phyloP scores from a whole-genome alignment of 2,113 vertebrate genomes.

The Neodon shergylaensis region DNA sequence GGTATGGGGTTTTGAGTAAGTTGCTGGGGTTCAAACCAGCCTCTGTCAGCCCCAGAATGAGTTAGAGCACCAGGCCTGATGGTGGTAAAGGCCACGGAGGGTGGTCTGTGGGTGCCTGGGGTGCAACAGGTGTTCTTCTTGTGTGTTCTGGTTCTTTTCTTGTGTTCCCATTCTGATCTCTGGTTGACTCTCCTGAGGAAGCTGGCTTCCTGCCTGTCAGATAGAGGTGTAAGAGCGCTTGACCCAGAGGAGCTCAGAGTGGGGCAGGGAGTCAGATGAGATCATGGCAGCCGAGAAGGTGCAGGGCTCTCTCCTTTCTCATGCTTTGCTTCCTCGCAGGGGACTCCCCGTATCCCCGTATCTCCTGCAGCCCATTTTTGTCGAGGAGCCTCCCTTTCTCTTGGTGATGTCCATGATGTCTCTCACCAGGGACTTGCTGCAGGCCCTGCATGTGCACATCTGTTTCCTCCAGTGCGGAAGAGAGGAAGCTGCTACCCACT shows the following conservation, averaged over 20 bases:
- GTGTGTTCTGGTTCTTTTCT: fast-evolving
- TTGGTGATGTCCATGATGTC: too few species aligned
- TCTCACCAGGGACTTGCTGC: neutral
- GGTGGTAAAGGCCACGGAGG: neutral
- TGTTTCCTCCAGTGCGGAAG: neutral
- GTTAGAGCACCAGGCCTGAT: neutral
- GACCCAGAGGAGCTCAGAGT: neutral
- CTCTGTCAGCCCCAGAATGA: neutral
- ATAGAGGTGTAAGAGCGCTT: neutral
- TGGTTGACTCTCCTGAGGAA: neutral
- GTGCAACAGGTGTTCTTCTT: fast-evolving
- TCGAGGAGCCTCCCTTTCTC: neutral
- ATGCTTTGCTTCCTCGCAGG: neutral
- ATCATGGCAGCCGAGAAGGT: too few species aligned
- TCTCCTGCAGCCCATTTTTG: neutral
- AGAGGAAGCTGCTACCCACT: too few species aligned
- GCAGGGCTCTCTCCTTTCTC: neutral
- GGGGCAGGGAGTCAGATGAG: too few species aligned
- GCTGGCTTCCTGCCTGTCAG: neutral
- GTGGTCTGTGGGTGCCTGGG: fast-evolving
- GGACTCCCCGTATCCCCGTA: fast-evolving
- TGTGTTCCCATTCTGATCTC: neutral
- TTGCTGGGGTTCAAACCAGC: neutral
- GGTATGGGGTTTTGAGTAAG: neutral
- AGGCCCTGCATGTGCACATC: neutral